These are phyloP conservation scores for Tyrannus savana DNA, from an alignment of 2,113 vertebrate genomes.

Conservation along the genomic window DNA sequence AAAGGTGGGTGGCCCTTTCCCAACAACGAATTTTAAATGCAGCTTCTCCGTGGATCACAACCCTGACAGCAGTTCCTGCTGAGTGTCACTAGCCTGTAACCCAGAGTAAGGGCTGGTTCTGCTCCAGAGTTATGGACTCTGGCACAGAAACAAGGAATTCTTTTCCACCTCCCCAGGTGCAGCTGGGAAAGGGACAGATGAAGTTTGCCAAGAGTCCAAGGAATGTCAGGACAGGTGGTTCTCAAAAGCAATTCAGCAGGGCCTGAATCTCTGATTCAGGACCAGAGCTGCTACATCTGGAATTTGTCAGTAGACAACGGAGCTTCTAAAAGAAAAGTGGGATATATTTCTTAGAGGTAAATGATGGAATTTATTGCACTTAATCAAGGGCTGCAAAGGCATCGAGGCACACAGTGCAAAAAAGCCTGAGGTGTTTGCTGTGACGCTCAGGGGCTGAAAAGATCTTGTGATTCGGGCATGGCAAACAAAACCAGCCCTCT, in stretches of 20 bases:
- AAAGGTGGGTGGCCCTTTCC: neutral
- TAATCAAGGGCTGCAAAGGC: neutral
- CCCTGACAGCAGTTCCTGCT: neutral
- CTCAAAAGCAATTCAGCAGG: neutral
- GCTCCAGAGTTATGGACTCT: neutral
- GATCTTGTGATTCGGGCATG: neutral
- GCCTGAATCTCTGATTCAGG: neutral
- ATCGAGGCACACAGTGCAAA: neutral
- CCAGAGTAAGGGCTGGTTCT: neutral
- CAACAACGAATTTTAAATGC: neutral
- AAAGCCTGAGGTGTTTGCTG: neutral
- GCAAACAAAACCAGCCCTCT: neutral
- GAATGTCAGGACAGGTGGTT: neutral
- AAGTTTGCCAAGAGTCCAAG: neutral
- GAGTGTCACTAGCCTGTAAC: neutral
- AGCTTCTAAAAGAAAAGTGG: neutral
- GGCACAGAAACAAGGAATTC: accelerated
- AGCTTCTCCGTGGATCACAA: neutral
- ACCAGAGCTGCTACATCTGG: neutral
- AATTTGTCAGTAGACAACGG: neutral
- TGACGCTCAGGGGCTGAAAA: neutral
- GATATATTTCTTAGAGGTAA: neutral
- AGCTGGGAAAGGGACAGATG: neutral
- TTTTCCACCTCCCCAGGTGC: neutral
- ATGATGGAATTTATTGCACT: neutral